phyloP scores from a whole-genome alignment of 1,140 invertebrate species.

The Meteorus sp. region DNA sequence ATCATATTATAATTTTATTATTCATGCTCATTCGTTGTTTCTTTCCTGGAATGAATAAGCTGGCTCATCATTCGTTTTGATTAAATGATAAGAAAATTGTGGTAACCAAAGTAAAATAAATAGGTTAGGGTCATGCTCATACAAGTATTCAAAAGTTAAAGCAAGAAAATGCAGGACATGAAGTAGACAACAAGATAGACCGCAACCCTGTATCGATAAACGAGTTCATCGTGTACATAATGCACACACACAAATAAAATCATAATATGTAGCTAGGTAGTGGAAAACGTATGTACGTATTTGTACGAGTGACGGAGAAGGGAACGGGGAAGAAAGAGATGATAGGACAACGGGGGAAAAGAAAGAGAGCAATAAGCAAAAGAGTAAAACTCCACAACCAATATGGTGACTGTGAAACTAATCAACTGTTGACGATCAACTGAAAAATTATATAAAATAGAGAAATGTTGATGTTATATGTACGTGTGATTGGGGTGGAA shows the following conservation, averaged over 20 bases:
- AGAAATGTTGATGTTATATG: conserved; percentile 47
- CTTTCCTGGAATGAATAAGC: no score
- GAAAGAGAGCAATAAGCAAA: background rate
- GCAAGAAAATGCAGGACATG: background rate
- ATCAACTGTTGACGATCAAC: conserved; percentile 43
- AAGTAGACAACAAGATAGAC: conserved; percentile 1
- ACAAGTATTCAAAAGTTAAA: background rate
- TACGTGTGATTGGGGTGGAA: conserved; percentile 36
- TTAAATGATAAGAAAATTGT: background rate
- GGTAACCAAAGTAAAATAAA: no score
- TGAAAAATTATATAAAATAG: conserved; percentile 24
- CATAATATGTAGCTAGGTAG: no score
- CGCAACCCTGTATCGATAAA: background rate
- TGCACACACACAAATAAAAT: background rate
- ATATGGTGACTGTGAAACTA: conserved; percentile 51
- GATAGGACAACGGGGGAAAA: background rate
- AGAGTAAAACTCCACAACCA: conserved; percentile 30
- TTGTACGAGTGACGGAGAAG: conserved; percentile 29
- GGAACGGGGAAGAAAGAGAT: conserved; percentile 32
- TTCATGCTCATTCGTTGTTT: no score
- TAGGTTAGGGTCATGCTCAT: no score
- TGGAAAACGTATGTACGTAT: no score
- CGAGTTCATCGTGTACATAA: background rate
- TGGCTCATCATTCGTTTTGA: no score
- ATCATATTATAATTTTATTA: background rate